Evolutionary conservation across 2,113 vertebrate genomes (phyloP).

Genomic region (Puffinus mauretanicus): DNA sequence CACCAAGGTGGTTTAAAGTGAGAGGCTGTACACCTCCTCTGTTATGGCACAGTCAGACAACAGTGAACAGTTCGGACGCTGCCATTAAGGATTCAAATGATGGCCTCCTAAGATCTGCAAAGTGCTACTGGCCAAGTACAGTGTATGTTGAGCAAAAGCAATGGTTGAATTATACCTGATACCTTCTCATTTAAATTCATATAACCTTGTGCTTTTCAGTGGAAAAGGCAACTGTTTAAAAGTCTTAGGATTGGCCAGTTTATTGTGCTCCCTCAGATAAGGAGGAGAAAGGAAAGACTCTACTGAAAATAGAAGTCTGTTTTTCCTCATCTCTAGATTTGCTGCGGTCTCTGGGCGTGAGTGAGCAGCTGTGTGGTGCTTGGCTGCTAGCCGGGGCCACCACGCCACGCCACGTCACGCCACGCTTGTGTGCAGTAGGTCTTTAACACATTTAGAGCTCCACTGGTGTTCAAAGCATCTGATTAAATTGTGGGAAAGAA

Average conservation of each 20-base stretch:
- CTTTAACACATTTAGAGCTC: neutral
- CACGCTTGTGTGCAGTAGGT: neutral
- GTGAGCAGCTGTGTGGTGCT: neutral
- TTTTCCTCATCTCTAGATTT: neutral
- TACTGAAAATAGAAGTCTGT: neutral
- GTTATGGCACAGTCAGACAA: neutral
- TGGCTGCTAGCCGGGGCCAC: neutral
- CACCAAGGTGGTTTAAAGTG: neutral
- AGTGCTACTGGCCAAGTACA: neutral
- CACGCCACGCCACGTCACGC: neutral
- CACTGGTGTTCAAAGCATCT: neutral
- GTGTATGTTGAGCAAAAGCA: neutral
- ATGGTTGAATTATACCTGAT: neutral
- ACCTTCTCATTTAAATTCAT: neutral
- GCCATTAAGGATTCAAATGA: neutral
- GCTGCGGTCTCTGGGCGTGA: neutral
- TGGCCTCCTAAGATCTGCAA: neutral
- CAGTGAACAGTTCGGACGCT: neutral
- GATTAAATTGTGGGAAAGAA: neutral
- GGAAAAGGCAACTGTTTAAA: neutral
- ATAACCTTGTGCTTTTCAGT: neutral
- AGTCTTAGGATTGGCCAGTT: neutral
- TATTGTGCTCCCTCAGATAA: neutral
- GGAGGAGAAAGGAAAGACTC: neutral
- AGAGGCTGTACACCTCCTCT: neutral